Evolutionary conservation across 2,888 invertebrate genomes (phyloP).

Genomic region (Zonitis immaculata): DNA sequence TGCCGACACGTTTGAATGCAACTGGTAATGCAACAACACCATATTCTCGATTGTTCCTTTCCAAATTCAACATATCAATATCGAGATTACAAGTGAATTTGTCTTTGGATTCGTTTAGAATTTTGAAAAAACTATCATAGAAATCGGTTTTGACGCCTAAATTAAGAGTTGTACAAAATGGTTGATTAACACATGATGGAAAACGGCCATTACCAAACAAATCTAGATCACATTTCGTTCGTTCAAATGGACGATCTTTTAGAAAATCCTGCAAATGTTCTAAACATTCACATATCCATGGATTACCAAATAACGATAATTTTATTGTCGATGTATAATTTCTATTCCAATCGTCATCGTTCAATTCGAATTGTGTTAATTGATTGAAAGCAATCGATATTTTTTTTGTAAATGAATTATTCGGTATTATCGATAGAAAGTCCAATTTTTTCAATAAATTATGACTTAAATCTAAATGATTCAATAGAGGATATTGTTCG

Average conservation of each 20-base stretch:
- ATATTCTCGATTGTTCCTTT: neutral
- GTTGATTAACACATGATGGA: constrained; percentile 6
- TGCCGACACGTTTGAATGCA: neutral
- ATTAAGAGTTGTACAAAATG: neutral
- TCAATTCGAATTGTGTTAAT: constrained; percentile 6
- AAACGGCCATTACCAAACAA: constrained; percentile 5
- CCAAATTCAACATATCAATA: neutral
- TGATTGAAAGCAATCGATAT: constrained; percentile 3
- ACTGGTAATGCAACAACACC: neutral
- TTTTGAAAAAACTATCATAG: neutral
- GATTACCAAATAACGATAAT: constrained; percentile 8
- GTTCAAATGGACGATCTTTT: neutral
- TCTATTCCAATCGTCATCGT: neutral
- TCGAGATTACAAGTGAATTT: neutral
- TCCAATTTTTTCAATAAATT: constrained; percentile 2
- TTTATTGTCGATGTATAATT: constrained; percentile 3
- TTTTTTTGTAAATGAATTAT: neutral
- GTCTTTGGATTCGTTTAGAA: neutral
- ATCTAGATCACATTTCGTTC: constrained; percentile 3
- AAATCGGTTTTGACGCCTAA: neutral
- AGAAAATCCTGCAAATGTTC: neutral
- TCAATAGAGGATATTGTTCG: neutral
- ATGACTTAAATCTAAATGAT: constrained; percentile 1
- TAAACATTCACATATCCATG: constrained; percentile 12
- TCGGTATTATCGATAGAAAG: neutral